Evolutionary conservation across 2,113 vertebrate genomes (phyloP).

Genomic region (Pelecanoides urinatrix): DNA sequence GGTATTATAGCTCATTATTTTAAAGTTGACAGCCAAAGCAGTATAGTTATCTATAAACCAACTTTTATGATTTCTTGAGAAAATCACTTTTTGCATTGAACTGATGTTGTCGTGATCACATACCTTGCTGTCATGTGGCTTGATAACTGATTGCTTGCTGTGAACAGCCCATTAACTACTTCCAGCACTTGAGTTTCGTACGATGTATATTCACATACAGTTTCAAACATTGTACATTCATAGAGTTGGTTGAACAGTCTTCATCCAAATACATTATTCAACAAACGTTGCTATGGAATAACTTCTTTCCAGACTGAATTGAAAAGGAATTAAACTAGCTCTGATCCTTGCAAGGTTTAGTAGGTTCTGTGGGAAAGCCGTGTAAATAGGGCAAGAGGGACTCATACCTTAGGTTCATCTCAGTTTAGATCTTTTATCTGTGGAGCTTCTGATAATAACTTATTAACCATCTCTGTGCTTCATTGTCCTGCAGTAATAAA

Average conservation of each 20-base stretch:
- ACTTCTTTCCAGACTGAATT: neutral
- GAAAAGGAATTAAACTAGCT: neutral
- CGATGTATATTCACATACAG: neutral
- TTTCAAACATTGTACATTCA: neutral
- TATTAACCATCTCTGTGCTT: neutral
- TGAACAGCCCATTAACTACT: neutral
- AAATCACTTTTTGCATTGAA: neutral
- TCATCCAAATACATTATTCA: slow-evolving; percentile 17
- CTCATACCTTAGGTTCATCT: neutral
- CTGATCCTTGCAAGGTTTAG: neutral
- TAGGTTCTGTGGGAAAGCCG: neutral
- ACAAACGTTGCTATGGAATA: neutral
- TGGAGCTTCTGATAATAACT: neutral
- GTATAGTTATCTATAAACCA: neutral
- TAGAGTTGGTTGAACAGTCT: neutral
- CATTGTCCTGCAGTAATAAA: neutral
- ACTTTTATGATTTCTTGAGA: neutral
- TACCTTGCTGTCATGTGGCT: neutral
- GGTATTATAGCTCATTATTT: neutral
- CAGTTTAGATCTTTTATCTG: neutral
- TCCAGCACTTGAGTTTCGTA: neutral
- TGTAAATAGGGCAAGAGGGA: neutral
- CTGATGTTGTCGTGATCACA: neutral
- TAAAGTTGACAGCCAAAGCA: neutral
- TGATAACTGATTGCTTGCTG: neutral